These are phyloP conservation scores for Aspidiotus rigidus DNA, from an alignment of 2,888 invertebrate genomes.

Conservation along the genomic window DNA sequence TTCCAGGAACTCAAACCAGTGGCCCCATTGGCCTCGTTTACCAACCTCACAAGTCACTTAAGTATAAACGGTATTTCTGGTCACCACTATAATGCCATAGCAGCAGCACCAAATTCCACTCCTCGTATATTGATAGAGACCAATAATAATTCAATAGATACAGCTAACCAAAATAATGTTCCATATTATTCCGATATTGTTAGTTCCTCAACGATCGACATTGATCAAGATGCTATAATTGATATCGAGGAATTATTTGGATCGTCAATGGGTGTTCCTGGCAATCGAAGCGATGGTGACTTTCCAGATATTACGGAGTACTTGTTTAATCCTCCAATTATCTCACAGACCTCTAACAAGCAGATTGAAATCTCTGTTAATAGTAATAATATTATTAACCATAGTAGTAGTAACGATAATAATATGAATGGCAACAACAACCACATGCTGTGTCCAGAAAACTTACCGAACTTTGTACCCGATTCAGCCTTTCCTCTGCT, in stretches of 20 bases:
- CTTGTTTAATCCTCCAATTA: slow-evolving; percentile 86
- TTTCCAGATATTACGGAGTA: slow-evolving; percentile 64
- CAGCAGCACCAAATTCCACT: slow-evolving; percentile 45
- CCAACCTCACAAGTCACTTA: slow-evolving; percentile 66
- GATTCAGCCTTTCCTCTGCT: slow-evolving; percentile 38
- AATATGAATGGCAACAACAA: slow-evolving; percentile 41
- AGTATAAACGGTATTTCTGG: slow-evolving; percentile 82
- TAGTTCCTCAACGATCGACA: slow-evolving; percentile 47
- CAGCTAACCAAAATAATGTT: slow-evolving; percentile 43
- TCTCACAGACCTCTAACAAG: too few species aligned
- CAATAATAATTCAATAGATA: slow-evolving; percentile 55
- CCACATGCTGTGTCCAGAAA: slow-evolving; percentile 49
- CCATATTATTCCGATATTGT: slow-evolving; percentile 43
- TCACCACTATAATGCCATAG: slow-evolving; percentile 77
- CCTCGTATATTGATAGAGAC: slow-evolving; percentile 42
- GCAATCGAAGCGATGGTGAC: slow-evolving; percentile 51
- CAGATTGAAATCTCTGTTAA: not conserved
- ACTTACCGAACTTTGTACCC: slow-evolving; percentile 47
- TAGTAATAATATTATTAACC: slow-evolving; percentile 6
- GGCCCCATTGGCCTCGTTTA: slow-evolving; percentile 77
- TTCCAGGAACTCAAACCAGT: too few species aligned
- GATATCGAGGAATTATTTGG: slow-evolving; percentile 80
- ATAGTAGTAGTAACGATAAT: slow-evolving; percentile 10
- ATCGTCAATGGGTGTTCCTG: slow-evolving; percentile 61
- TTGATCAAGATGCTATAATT: too few species aligned